Evolutionary conservation across 64 coral and sea anemone genomes (phyloP), one percentile per base, ranked within the genome.

Genomic region (Montipora efflorescens): DNA sequence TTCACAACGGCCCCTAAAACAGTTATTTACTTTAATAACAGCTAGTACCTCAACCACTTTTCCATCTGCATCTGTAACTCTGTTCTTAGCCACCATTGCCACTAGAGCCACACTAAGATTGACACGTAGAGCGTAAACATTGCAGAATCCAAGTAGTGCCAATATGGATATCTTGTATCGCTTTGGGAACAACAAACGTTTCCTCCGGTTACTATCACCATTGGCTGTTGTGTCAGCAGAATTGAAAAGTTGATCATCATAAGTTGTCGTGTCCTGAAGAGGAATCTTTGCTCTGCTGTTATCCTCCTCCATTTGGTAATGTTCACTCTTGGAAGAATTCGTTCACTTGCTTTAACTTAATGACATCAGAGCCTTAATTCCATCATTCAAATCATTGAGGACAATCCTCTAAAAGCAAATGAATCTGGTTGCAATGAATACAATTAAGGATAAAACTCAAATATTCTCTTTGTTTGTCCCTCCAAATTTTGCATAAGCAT

Each of bases 61-160:
- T 59, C 92, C 95, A 77, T 97, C 83, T 74, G 87, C 15, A 86
- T 25, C 75, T 80, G 82, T 23, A 68, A 87, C 76, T 76, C 82
- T 94, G 66, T 72, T 89, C 8, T 97, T 94, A 12, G 95, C 59
- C 53, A 97, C 95, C 95, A 97, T 97, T 23, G 95, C 95, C 62
- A 97, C 95, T 50, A 97, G 83, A 74, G 95, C 95, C 67, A 97
- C 93, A 89, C 95, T 97, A 10, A 97, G 74, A 73, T 97, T 97
- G 21, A 97, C 95, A 57, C 95, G 77, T 16, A 97, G 61, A 21
- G 92, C 95, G 73, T 97, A 97, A n/a, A 97, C 92, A 92, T 97
- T 97, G 2, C 86, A 89, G 89, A 97, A 97, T 53, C 95, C 95
- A 91, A 97, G 79, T 74, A 97, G 67, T 73, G 95, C 92, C 49